Conservation (phyloP, 2,888 invertebrate genomes). For the Entomobrya proxima region DNA sequence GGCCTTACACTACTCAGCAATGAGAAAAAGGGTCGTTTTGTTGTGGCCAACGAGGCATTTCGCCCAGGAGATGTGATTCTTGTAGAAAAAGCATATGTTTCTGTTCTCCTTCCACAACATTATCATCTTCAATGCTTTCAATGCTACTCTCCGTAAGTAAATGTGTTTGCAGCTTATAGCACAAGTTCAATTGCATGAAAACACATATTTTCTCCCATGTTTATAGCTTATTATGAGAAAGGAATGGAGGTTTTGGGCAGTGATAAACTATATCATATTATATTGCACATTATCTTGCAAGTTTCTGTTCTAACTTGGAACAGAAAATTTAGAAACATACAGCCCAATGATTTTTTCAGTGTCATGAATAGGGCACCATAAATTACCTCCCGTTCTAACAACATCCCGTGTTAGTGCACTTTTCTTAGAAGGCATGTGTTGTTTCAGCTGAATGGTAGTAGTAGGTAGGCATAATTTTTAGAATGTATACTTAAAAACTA, state of each 20-base stretch:
- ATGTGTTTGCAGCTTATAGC: conserved; percentile 6
- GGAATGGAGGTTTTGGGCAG: not conserved
- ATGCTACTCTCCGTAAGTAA: conserved; percentile 75
- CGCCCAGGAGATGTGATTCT: conserved; percentile 76
- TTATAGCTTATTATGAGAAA: not conserved
- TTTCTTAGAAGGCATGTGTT: too few species aligned
- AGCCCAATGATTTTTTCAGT: conserved; percentile 8
- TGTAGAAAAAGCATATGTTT: conserved; percentile 76
- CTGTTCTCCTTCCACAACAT: conserved; percentile 74
- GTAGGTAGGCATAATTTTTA: too few species aligned
- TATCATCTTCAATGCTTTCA: conserved; percentile 75
- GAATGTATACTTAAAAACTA: too few species aligned
- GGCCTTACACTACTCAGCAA: conserved; percentile 63
- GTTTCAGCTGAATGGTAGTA: too few species aligned
- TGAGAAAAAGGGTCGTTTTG: conserved; percentile 74
- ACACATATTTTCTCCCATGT: not conserved
- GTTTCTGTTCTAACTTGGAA: too few species aligned
- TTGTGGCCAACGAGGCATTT: conserved; percentile 75
- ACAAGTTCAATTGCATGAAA: not conserved
- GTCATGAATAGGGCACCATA: conserved; percentile 64
- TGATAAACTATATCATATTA: not conserved
- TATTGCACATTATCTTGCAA: too few species aligned
- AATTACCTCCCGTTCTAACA: conserved; percentile 34
- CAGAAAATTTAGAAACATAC: not conserved
- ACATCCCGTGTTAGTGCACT: not conserved